phyloP scores from a whole-genome alignment of 2,113 vertebrate species.

The Apaloderma vittatum region DNA sequence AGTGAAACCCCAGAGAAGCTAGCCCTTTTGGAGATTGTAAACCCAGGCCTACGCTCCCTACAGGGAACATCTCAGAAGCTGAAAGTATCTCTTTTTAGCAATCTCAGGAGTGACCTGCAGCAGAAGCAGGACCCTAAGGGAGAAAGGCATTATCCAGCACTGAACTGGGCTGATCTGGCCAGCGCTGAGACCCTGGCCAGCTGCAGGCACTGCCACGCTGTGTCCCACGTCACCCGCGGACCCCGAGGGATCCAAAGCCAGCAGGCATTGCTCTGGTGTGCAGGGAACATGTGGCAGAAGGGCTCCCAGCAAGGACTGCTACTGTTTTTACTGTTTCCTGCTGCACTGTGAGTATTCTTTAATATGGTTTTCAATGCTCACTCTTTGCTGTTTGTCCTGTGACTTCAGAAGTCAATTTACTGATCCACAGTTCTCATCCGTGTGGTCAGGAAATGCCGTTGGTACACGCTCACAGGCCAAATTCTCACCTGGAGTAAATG shows the following conservation, averaged over 20 bases:
- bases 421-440: neutral
- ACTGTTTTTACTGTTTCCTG: neutral
- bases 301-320: neutral
- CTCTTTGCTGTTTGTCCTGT: neutral
- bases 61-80: neutral
- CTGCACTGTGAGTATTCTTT: neutral
- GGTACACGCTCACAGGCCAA: fast-evolving
- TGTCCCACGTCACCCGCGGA: fast-evolving
- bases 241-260: fast-evolving
- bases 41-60: neutral
- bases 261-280: neutral
- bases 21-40: neutral
- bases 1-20: neutral
- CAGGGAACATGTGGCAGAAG: neutral
- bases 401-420: neutral
- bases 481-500: neutral
- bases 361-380: neutral
- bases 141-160: fast-evolving
- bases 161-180: neutral
- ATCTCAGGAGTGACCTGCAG: neutral
- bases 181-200: neutral
- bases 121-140: neutral
- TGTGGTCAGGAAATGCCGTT: fast-evolving
- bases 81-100: neutral
- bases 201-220: neutral